Evolutionary conservation across 2,113 vertebrate species (phyloP).

Genomic region (Balaeniceps rex): DNA sequence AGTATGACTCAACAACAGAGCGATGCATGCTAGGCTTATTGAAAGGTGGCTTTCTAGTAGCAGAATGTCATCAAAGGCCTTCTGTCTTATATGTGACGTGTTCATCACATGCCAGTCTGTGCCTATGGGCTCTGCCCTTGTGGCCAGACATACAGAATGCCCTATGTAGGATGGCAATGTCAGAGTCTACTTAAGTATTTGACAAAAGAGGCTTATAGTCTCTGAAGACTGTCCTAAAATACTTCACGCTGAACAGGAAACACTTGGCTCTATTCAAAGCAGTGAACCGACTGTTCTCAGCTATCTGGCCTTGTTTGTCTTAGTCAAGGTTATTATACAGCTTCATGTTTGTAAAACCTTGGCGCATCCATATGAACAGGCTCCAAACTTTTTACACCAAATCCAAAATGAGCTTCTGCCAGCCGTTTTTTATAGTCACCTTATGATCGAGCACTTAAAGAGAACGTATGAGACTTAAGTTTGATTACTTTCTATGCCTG

Average conservation of each 20-base stretch:
- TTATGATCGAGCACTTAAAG: not conserved
- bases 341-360: not conserved
- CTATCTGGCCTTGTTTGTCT: not conserved
- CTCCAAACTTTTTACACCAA: not conserved
- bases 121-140: not conserved
- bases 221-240: not conserved
- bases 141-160: not conserved
- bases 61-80: not conserved
- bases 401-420: not conserved
- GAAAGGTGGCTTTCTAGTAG: not conserved
- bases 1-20: not conserved
- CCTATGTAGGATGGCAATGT: not conserved
- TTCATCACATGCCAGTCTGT: not conserved
- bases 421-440: not conserved
- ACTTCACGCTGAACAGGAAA: not conserved
- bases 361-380: not conserved
- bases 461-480: not conserved
- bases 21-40: too few species aligned
- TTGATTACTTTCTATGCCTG: not conserved
- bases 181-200: not conserved
- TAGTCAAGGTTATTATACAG: not conserved
- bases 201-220: not conserved
- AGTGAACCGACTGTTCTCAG: not conserved
- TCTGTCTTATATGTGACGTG: accelerated
- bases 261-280: not conserved